Evolutionary conservation across 2,888 invertebrate species (phyloP).

Genomic region (Mimas tiliae): DNA sequence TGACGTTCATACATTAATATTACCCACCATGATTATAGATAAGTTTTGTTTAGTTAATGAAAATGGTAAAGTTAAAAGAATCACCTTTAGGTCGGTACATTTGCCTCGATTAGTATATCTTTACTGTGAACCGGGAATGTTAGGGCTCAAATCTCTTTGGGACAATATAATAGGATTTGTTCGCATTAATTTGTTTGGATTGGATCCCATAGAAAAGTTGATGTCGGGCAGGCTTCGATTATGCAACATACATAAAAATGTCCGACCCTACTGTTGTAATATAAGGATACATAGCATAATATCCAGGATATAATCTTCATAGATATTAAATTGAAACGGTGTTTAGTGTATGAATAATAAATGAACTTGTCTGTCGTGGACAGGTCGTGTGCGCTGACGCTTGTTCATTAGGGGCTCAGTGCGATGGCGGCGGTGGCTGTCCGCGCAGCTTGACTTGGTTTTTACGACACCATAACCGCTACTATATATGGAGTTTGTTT

Average conservation of each 20-base stretch:
- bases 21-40: slow-evolving; percentile 45
- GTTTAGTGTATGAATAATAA: slow-evolving; percentile 45
- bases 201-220: no score
- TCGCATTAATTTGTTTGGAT: no score
- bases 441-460: slow-evolving; percentile 80
- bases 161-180: no score
- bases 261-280: no score
- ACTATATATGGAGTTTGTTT: slow-evolving; percentile 79
- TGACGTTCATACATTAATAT: slow-evolving; percentile 52
- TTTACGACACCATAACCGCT: slow-evolving; percentile 76
- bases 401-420: slow-evolving; percentile 10
- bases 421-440: slow-evolving; percentile 61
- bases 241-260: no score
- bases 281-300: not conserved
- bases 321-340: slow-evolving; percentile 10
- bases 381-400: slow-evolving; percentile 47
- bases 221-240: no score
- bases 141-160: no score
- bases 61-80: slow-evolving; percentile 34
- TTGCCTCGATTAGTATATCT: no score
- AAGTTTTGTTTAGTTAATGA: slow-evolving; percentile 43
- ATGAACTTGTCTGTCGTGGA: slow-evolving; percentile 43
- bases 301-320: not conserved
- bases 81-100: no score
- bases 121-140: no score